Evolutionary conservation across 2,888 invertebrate species (phyloP).

Genomic region (Podotricha telesiphe): DNA sequence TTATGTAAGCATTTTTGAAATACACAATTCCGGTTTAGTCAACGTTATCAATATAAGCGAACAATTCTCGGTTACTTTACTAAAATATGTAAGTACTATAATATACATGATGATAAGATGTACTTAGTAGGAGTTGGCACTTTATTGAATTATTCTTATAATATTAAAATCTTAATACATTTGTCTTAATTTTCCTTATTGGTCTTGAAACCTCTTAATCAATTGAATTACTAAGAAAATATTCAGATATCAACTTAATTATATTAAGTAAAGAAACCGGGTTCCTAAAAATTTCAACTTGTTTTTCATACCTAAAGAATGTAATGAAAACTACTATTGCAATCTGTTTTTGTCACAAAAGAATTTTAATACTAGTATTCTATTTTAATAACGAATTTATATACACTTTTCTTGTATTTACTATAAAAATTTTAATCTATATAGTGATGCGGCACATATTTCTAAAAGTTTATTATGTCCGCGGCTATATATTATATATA

Average conservation of each 20-base stretch:
- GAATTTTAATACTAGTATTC: not conserved
- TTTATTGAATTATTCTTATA: not conserved
- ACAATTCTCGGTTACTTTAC: too few relatives aligned
- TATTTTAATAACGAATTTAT: too few relatives aligned
- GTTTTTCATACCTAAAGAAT: not conserved
- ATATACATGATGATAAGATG: not conserved
- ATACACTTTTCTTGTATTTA: not conserved
- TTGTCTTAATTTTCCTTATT: not conserved
- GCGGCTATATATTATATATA: too few relatives aligned
- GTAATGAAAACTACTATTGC: not conserved
- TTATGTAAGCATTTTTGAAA: too few relatives aligned
- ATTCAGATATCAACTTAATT: not conserved
- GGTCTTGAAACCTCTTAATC: not conserved
- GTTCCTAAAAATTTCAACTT: not conserved
- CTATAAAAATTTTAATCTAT: not conserved
- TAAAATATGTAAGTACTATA: not conserved
- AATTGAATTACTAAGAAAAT: slow-evolving; percentile 6
- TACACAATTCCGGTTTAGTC: too few relatives aligned
- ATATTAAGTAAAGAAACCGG: slow-evolving; percentile 9
- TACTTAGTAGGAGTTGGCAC: not conserved
- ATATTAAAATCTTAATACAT: not conserved
- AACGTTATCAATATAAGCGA: too few relatives aligned
- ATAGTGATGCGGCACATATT: too few relatives aligned
- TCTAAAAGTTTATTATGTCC: too few relatives aligned
- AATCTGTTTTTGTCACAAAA: not conserved